Percentiles rank a stretch among this genome's conserved stretches.
phyloP scores from a whole-genome alignment of 2,888 invertebrate genomes.

The Cynaeus angustus region DNA sequence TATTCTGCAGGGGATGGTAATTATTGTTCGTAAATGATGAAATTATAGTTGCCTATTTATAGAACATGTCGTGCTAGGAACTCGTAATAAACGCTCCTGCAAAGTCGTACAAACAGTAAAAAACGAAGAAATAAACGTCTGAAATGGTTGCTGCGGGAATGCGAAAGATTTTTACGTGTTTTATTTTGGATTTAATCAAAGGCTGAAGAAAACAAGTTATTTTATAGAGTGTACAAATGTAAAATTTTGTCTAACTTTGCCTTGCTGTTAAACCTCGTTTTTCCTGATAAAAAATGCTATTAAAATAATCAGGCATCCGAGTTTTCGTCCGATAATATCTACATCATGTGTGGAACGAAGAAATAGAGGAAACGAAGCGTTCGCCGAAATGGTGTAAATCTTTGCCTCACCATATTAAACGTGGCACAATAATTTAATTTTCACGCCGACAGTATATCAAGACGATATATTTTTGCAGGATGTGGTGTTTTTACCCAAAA shows the following conservation, averaged over 20 bases:
- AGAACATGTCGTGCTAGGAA: constrained; percentile 17
- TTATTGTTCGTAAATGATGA: constrained; percentile 33
- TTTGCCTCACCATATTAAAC: constrained; percentile 9
- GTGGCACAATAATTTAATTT: constrained; percentile 26
- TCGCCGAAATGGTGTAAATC: constrained; percentile 1
- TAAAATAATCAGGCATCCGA: too few species aligned
- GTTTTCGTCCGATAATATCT: background rate
- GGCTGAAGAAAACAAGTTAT: too few species aligned
- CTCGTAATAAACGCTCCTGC: background rate
- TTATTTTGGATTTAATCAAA: too few species aligned
- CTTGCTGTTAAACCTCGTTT: too few species aligned
- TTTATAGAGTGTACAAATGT: too few species aligned
- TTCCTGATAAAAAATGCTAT: too few species aligned
- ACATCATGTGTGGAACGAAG: background rate
- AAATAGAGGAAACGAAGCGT: constrained; percentile 1
- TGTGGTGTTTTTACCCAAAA: constrained; percentile 16
- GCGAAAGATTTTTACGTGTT: too few species aligned
- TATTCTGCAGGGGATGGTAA: constrained; percentile 14
- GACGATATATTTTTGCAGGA: constrained; percentile 26
- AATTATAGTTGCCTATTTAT: constrained; percentile 27
- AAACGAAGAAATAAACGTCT: too few species aligned
- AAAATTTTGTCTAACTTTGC: too few species aligned
- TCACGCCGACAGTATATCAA: constrained; percentile 13
- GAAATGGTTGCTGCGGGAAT: too few species aligned
- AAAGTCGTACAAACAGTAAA: background rate